These are phyloP conservation scores for Syngnathus floridae DNA, from an alignment of 2,113 vertebrate genomes.

Conservation along the genomic window DNA sequence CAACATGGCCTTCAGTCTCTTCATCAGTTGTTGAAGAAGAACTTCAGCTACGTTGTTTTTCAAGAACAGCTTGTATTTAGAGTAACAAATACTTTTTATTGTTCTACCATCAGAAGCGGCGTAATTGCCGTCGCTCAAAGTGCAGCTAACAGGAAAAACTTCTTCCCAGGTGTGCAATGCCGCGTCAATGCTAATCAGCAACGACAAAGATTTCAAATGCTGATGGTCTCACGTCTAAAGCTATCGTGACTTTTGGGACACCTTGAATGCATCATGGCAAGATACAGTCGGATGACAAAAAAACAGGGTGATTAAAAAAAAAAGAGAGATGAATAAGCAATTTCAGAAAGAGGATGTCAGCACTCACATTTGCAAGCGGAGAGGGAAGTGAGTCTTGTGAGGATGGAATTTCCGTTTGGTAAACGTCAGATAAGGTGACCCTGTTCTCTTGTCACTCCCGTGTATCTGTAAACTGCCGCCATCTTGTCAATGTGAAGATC, in stretches of 20 bases:
- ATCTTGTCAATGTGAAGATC: not conserved
- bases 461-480: not conserved
- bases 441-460: not conserved
- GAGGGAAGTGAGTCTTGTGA: not conserved
- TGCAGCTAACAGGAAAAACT: too few relatives aligned
- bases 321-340: not conserved
- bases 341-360: not conserved
- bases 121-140: too few relatives aligned
- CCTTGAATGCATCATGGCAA: not conserved
- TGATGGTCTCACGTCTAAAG: too few relatives aligned
- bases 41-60: too few relatives aligned
- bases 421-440: not conserved
- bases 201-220: too few relatives aligned
- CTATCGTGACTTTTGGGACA: not conserved
- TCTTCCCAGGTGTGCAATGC: too few relatives aligned
- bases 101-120: too few relatives aligned
- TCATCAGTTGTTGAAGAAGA: too few relatives aligned
- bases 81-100: too few relatives aligned
- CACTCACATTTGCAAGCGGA: not conserved
- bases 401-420: not conserved
- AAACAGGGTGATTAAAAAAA: not conserved
- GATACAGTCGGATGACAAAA: not conserved
- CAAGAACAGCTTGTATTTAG: too few relatives aligned
- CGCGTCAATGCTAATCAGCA: too few relatives aligned
- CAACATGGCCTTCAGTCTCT: too few relatives aligned